A percentile compares a stretch with the other conserved stretches of the same genome.
phyloP scores from a whole-genome alignment of 2,888 invertebrate species.

The Lycophotia porphyrea region DNA sequence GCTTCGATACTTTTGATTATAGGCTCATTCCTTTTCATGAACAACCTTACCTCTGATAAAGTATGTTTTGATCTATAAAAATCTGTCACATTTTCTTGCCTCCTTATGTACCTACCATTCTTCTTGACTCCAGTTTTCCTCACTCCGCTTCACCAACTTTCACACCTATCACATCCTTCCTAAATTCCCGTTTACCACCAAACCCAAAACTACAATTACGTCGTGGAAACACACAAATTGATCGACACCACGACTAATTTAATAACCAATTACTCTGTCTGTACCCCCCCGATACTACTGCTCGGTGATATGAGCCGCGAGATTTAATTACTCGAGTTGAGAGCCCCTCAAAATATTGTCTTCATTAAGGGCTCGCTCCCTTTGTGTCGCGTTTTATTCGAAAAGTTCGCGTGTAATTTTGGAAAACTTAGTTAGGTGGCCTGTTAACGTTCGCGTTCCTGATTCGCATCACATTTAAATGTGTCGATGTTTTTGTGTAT shows the following conservation, averaged over 20 bases:
- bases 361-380: slow-evolving; percentile 84
- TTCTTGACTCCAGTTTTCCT: not conserved
- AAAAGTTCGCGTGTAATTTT: slow-evolving; percentile 87
- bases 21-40: slow-evolving; percentile 17
- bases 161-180: not conserved
- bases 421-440: slow-evolving; percentile 81
- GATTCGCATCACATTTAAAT: slow-evolving; percentile 72
- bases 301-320: slow-evolving; percentile 76
- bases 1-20: slow-evolving; percentile 9
- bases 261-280: slow-evolving; percentile 77
- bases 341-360: slow-evolving; percentile 85
- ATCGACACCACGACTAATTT: slow-evolving; percentile 79
- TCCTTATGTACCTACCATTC: not conserved
- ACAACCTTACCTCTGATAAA: not conserved
- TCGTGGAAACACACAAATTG: slow-evolving; percentile 68
- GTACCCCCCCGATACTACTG: slow-evolving; percentile 58
- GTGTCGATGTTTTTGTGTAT: slow-evolving; percentile 51
- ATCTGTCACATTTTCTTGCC: not conserved
- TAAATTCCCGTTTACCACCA: slow-evolving; percentile 23
- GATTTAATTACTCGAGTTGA: slow-evolving; percentile 86
- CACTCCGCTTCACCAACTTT: not conserved
- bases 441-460: slow-evolving; percentile 81
- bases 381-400: slow-evolving; percentile 87
- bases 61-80: not conserved
- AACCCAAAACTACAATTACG: slow-evolving; percentile 62